Evolutionary conservation across 2,113 vertebrate genomes (phyloP), one percentile per base, ranked within the genome.

Genomic region (Xenotilapia caudafasciata): DNA sequence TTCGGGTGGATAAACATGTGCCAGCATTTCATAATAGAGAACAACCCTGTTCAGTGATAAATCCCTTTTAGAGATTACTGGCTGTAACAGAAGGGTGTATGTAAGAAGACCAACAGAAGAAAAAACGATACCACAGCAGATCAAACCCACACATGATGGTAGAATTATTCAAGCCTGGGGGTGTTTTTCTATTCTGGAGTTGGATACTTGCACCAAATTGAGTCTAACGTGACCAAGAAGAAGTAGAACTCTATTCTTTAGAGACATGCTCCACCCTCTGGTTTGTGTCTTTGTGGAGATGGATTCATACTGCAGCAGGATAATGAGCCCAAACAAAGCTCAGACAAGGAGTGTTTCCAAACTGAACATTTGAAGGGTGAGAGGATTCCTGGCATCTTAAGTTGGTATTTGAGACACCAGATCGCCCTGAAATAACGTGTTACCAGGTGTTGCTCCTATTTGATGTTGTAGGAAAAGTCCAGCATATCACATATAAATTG

Each of bases 321-420:
- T 28, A 81, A 81, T 60, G 80, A 81, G 55, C 38, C 11, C 80
- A 60, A 81, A 60, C 54, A 81, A 21, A 47, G 26, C 15, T 31
- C 38, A 58, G 23, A 49, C 42, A 13, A 31, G 21, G 21, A 49
- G 0, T 75, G 70, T 75, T 75, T 75, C 70, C 42, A 49, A 31
- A 5, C 0, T 31, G 70, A 31, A 31, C 6, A 49, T 77, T 77
- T n/a, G 15, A 49, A 49, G 70, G 6, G 9, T 73, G 7, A 73
- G 68, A 26, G 13, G 12, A 77, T 77, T n/a, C 45, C 70, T 49
- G 45, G 15, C 42, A 75, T 75, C 70, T 49, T 12, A 31, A 49
- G 23, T 31, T 49, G 70, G 40, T 0, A 75, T 75, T 28, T 47
- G 23, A 26, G 10, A 75, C 42, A 75, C 26, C 70, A 77, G 42